Conservation (phyloP, 2,113 vertebrate species). For the Nerophis ophidion region DNA sequence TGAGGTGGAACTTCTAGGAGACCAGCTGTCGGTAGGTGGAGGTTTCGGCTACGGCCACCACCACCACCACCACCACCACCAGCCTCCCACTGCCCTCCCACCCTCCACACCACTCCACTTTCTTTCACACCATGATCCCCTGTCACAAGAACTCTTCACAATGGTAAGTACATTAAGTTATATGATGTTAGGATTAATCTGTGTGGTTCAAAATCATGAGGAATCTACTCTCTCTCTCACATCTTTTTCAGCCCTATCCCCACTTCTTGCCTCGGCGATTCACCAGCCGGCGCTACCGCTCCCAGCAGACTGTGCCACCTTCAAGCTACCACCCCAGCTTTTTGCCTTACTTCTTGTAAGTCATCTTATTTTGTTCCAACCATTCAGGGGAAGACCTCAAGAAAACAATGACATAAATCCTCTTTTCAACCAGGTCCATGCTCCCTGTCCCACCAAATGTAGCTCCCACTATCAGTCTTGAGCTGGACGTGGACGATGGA, state of each 20-base stretch:
- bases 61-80: constrained; percentile 78
- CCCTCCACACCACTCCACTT: constrained; percentile 92
- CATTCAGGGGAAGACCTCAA: not conserved
- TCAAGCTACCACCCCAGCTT: constrained; percentile 93
- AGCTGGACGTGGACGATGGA: constrained; percentile 95
- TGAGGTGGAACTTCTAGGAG: constrained; percentile 91
- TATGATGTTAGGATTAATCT: not conserved
- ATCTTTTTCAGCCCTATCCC: constrained; percentile 79
- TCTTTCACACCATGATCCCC: constrained; percentile 85
- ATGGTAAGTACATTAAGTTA: constrained; percentile 74
- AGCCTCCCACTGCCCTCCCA: constrained; percentile 78
- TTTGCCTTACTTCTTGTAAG: constrained; percentile 95
- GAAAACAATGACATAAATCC: not conserved
- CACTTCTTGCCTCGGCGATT: constrained; percentile 93
- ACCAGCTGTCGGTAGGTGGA: constrained; percentile 87
- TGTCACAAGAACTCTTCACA: constrained; percentile 92
- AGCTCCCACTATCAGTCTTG: constrained; percentile 90
- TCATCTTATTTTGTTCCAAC: constrained; percentile 20
- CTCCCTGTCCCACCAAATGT: constrained; percentile 92
- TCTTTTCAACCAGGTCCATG: constrained; percentile 78
- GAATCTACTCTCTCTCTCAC: not conserved
- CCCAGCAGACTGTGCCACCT: constrained; percentile 86
- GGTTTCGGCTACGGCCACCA: constrained; percentile 87
- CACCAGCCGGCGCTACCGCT: constrained; percentile 85
- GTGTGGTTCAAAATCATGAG: not conserved